Evolutionary conservation across 2,113 vertebrate species (phyloP).

Genomic region (Calyptomena viridis): DNA sequence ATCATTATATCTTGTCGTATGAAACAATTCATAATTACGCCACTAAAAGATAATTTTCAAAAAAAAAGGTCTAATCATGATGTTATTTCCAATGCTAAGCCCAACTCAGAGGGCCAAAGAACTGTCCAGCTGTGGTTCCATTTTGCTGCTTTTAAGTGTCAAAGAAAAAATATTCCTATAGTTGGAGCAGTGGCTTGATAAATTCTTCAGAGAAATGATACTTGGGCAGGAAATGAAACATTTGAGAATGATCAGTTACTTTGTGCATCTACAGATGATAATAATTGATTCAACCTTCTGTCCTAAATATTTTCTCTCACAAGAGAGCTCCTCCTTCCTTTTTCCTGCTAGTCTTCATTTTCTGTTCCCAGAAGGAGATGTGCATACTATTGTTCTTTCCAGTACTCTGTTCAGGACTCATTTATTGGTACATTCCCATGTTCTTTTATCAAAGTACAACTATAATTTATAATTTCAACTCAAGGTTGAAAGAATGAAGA

Average conservation of each 20-base stretch:
- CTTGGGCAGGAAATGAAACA: neutral
- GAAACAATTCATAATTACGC: neutral
- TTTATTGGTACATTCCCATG: neutral
- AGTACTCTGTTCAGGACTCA: neutral
- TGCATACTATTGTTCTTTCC: neutral
- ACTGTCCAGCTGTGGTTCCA: neutral
- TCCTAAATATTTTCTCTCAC: neutral
- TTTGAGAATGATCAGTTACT: neutral
- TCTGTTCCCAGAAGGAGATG: neutral
- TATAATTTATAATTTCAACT: neutral
- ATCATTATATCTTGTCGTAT: neutral
- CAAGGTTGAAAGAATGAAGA: constrained; percentile 22
- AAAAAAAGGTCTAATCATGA: neutral
- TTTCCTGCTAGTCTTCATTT: neutral
- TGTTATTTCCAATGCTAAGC: neutral
- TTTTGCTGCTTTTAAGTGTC: neutral
- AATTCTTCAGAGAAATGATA: neutral
- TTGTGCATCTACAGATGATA: neutral
- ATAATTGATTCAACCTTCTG: neutral
- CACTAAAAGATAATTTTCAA: neutral
- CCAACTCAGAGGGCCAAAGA: neutral
- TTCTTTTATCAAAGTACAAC: neutral
- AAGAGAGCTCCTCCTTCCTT: neutral
- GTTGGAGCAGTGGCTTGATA: neutral
- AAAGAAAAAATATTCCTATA: neutral